A percentile compares a stretch with the other conserved stretches of the same genome.
Evolutionary conservation across 1,140 invertebrate genomes (phyloP).

Genomic region (Pentalonia nigronervosa): DNA sequence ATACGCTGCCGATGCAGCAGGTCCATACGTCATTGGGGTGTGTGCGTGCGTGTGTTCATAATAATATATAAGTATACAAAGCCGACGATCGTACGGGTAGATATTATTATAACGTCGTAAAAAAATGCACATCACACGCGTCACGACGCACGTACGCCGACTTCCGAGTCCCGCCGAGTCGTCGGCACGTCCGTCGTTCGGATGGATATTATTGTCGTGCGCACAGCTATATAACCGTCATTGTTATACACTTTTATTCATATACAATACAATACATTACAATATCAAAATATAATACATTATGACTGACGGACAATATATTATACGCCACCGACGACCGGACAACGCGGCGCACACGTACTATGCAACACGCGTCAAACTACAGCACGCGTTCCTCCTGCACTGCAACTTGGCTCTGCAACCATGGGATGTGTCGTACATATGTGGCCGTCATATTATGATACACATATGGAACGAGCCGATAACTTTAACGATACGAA

Average conservation of each 20-base stretch:
- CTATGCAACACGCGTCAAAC: no score
- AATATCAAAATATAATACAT: neutral
- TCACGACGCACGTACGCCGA: neutral
- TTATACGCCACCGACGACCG: neutral
- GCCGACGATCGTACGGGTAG: neutral
- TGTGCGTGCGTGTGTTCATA: neutral
- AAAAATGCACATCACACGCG: neutral
- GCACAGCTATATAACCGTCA: neutral
- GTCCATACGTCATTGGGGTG: neutral
- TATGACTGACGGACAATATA: neutral
- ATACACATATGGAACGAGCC: neutral
- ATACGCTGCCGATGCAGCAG: neutral
- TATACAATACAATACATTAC: neutral
- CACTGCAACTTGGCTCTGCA: neutral
- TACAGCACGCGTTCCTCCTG: no score
- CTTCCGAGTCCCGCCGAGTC: neutral
- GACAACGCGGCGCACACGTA: no score
- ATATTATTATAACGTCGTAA: slow-evolving; percentile 3
- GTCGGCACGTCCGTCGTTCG: neutral
- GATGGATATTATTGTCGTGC: neutral
- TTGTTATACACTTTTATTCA: neutral
- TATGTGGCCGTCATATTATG: neutral
- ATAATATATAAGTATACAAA: no score
- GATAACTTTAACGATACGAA: neutral
- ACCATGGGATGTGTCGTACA: neutral